Conservation (phyloP, 2,888 invertebrate species). For the Tolmerus cingulatus region DNA sequence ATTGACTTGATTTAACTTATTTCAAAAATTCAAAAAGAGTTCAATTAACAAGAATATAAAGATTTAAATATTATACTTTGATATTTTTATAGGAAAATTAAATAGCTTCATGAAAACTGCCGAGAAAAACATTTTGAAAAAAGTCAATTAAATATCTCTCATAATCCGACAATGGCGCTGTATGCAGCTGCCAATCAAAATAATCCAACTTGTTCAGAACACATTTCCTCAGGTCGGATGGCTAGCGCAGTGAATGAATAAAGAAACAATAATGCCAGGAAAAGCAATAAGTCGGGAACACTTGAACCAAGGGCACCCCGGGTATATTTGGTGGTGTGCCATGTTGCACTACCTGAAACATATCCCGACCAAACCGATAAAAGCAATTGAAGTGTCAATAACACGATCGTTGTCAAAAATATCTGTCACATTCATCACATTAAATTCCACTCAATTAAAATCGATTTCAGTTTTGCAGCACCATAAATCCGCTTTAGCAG, state of each 20-base stretch:
- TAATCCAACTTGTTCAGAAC: background rate
- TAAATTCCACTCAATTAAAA: constrained; percentile 46
- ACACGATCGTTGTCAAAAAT: constrained; percentile 20
- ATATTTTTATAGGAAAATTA: too few relatives aligned
- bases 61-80: too few relatives aligned
- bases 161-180: background rate
- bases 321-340: background rate
- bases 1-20: background rate
- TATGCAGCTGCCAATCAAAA: background rate
- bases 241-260: background rate
- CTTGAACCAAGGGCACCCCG: background rate
- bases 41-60: too few relatives aligned
- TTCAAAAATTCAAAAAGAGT: background rate
- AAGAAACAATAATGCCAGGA: background rate
- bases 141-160: background rate
- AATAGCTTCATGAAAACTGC: background rate
- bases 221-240: background rate
- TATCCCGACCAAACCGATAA: background rate
- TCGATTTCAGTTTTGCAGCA: constrained; percentile 43
- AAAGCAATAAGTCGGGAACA: background rate
- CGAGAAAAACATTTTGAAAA: background rate
- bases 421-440: constrained; percentile 41
- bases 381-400: constrained; percentile 41
- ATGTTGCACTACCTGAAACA: background rate
- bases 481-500: constrained; percentile 50